phyloP scores from a whole-genome alignment of 1,140 invertebrate species.

The Temnothorax longispinosus region DNA sequence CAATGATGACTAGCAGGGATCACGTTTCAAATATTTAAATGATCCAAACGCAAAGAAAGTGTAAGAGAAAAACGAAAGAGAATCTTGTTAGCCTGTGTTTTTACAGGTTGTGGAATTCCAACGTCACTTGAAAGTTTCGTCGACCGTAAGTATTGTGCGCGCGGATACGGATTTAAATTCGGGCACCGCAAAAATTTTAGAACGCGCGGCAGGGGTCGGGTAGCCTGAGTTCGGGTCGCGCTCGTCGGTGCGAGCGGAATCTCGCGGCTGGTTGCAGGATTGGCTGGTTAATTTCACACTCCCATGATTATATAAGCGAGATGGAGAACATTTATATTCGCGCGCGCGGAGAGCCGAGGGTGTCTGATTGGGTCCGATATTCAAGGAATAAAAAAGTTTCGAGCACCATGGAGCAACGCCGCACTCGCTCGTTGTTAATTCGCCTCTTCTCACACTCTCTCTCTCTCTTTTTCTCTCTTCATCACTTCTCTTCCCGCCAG shows the following conservation, averaged over 20 bases:
- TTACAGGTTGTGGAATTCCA: neutral
- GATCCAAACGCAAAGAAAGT: neutral
- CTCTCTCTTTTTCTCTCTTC: neutral
- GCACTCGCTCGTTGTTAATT: slow-evolving; percentile 19
- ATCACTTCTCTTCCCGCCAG: neutral
- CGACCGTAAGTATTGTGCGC: slow-evolving; percentile 19
- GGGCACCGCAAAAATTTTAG: slow-evolving; percentile 63
- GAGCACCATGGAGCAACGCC: slow-evolving; percentile 24
- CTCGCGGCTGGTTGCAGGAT: slow-evolving; percentile 81
- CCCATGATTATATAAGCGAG: slow-evolving; percentile 84
- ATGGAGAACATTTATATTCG: slow-evolving; percentile 82
- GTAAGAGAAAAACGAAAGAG: neutral
- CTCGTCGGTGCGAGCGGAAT: slow-evolving; percentile 50
- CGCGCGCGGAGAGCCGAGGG: slow-evolving; percentile 65
- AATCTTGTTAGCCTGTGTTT: neutral
- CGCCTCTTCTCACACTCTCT: slow-evolving; percentile 4
- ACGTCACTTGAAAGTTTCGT: slow-evolving; percentile 29
- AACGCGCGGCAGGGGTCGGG: slow-evolving; percentile 49
- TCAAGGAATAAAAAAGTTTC: slow-evolving; percentile 70
- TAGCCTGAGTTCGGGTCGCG: slow-evolving; percentile 8
- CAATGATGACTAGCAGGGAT: neutral
- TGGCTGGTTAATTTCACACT: slow-evolving; percentile 84
- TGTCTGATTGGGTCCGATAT: slow-evolving; percentile 80
- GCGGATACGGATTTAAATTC: slow-evolving; percentile 66
- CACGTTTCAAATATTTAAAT: neutral